Conservation (phyloP, 2,888 invertebrate genomes). For the Troglohyphantes excavatus region DNA sequence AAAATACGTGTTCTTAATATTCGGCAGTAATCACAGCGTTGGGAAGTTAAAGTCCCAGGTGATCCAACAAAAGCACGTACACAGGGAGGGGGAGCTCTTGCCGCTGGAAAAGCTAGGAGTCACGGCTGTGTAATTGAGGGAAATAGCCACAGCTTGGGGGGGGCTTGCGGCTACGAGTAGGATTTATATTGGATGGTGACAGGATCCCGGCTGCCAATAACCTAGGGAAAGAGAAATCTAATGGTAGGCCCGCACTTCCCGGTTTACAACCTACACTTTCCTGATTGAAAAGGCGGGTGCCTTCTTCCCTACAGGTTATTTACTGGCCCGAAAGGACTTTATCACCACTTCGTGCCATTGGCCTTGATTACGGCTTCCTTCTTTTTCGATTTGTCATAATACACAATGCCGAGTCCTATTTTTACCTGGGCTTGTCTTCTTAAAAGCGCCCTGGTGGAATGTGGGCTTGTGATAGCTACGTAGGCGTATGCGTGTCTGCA, state of each 20-base stretch:
- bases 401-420: slow-evolving; percentile 54
- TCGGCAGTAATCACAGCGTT: slow-evolving; percentile 59
- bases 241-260: slow-evolving; percentile 61
- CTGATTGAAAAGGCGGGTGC: slow-evolving; percentile 72
- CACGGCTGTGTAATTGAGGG: slow-evolving; percentile 69
- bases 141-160: slow-evolving; percentile 72
- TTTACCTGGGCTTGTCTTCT: slow-evolving; percentile 7
- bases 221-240: slow-evolving; percentile 63
- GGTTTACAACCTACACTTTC: slow-evolving; percentile 67
- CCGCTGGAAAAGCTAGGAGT: slow-evolving; percentile 55
- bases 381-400: slow-evolving; percentile 73
- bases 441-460: slow-evolving; percentile 28
- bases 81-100: slow-evolving; percentile 15
- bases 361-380: slow-evolving; percentile 67
- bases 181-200: slow-evolving; percentile 73
- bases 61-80: slow-evolving; percentile 44
- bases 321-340: slow-evolving; percentile 74
- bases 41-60: slow-evolving; percentile 44
- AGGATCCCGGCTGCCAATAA: slow-evolving; percentile 70
- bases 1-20: slow-evolving; percentile 75
- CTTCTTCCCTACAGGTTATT: slow-evolving; percentile 52
- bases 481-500: background rate
- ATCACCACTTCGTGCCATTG: slow-evolving; percentile 70
- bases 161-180: slow-evolving; percentile 65
- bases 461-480: slow-evolving; percentile 11